Evolutionary conservation across 2,888 invertebrate genomes (phyloP).

Genomic region (Mesochorus sp.): DNA sequence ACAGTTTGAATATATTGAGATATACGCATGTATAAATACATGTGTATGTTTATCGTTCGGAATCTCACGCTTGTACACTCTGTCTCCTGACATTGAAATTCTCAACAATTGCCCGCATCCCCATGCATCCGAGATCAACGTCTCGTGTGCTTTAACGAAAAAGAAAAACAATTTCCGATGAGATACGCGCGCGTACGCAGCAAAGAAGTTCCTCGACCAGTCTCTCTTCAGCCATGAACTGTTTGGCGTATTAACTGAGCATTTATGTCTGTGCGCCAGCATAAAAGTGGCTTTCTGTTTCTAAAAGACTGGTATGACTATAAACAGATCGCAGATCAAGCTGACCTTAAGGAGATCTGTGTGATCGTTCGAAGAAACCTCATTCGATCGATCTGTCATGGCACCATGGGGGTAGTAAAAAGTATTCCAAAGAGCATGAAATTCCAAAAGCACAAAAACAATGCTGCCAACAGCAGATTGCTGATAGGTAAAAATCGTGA

Average conservation of each 20-base stretch:
- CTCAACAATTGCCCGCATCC: not conserved
- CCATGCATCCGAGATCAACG: constrained; percentile 33
- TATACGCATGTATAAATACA: not conserved
- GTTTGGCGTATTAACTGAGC: not conserved
- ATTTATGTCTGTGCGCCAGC: not conserved
- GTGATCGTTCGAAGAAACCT: not conserved
- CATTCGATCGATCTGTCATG: not conserved
- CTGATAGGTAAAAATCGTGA: not conserved
- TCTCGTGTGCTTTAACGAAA: constrained; percentile 26
- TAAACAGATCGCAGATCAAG: not conserved
- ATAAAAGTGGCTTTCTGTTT: not conserved
- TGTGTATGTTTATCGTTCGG: not conserved
- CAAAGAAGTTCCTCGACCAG: constrained; percentile 45
- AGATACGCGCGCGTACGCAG: not conserved
- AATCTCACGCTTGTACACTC: constrained; percentile 4
- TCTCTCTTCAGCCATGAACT: constrained; percentile 12
- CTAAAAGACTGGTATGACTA: constrained; percentile 13
- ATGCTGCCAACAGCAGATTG: no score
- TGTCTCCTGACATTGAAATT: constrained; percentile 54
- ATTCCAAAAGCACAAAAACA: not conserved
- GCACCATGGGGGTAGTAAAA: not conserved
- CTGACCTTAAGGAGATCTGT: not conserved
- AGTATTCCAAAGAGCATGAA: not conserved
- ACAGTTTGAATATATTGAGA: constrained; percentile 29
- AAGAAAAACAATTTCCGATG: not conserved